Conservation (phyloP, 2,888 invertebrate genomes). For the Galeopsomyia nigrocyanea region DNA sequence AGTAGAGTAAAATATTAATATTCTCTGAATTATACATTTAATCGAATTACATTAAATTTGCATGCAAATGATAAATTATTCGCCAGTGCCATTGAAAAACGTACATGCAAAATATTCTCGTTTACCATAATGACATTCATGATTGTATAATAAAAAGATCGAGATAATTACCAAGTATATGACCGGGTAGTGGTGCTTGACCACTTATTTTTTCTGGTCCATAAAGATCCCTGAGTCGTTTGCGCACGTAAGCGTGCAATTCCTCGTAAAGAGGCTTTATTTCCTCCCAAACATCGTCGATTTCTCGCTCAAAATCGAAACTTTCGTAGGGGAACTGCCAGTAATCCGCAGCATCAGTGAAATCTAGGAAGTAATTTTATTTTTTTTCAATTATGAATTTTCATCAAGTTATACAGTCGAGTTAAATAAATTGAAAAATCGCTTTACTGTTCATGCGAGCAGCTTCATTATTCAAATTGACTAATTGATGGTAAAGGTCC, state of each 20-base stretch:
- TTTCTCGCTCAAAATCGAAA: conserved; percentile 80
- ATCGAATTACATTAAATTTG: no score
- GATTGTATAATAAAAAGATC: no score
- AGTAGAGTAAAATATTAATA: not conserved
- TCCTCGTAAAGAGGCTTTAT: conserved; percentile 89
- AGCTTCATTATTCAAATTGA: conserved; percentile 84
- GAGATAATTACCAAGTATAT: conserved; percentile 76
- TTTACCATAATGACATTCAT: no score
- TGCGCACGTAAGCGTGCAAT: conserved; percentile 89
- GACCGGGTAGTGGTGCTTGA: conserved; percentile 87
- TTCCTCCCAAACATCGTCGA: conserved; percentile 87
- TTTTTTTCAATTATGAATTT: no score
- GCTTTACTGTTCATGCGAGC: conserved; percentile 82
- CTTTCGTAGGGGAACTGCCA: conserved; percentile 92
- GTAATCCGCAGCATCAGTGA: conserved; percentile 87
- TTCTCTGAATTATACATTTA: no score
- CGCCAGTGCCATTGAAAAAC: no score
- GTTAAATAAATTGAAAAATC: not conserved
- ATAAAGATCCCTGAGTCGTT: conserved; percentile 85
- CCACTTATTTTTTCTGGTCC: conserved; percentile 86
- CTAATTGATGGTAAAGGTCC: conserved; percentile 84
- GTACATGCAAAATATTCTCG: no score
- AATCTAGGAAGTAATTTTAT: conserved; percentile 74
- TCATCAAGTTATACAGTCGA: not conserved
- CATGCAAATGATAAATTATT: no score